phyloP scores from a whole-genome alignment of 2,888 invertebrate genomes.

The Dusona sp. region DNA sequence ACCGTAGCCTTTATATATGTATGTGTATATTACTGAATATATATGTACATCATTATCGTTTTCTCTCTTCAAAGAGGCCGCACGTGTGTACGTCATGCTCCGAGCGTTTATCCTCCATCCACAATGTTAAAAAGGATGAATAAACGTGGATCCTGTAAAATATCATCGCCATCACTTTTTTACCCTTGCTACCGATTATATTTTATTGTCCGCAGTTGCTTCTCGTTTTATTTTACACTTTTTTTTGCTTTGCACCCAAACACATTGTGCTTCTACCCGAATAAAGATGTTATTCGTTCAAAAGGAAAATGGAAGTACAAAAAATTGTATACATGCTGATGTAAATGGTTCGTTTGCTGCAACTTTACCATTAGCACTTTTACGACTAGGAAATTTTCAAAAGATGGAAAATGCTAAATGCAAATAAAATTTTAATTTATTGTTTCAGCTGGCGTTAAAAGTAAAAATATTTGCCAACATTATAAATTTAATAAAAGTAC shows the following conservation, averaged over 20 bases:
- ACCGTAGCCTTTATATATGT: constrained; percentile 2
- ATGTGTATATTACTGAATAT: background rate
- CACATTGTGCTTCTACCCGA: background rate
- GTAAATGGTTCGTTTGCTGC: background rate
- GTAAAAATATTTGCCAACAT: no score
- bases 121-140: constrained; percentile 9
- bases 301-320: background rate
- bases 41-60: constrained; percentile 1
- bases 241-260: constrained; percentile 21
- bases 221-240: background rate
- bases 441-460: background rate
- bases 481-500: background rate
- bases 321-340: background rate
- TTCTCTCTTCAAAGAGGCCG: constrained; percentile 12
- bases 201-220: constrained; percentile 18
- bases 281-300: background rate
- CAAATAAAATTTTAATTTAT: background rate
- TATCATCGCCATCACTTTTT: background rate
- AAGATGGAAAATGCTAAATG: background rate
- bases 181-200: background rate
- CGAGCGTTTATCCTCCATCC: background rate
- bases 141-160: constrained; percentile 8
- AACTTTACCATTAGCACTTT: background rate
- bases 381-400: no score
- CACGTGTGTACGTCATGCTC: constrained; percentile 11